Percentiles rank a stretch among this genome's conserved stretches.
phyloP scores from a whole-genome alignment of 2,797 vertebrate species.

The Sebastes minor region DNA sequence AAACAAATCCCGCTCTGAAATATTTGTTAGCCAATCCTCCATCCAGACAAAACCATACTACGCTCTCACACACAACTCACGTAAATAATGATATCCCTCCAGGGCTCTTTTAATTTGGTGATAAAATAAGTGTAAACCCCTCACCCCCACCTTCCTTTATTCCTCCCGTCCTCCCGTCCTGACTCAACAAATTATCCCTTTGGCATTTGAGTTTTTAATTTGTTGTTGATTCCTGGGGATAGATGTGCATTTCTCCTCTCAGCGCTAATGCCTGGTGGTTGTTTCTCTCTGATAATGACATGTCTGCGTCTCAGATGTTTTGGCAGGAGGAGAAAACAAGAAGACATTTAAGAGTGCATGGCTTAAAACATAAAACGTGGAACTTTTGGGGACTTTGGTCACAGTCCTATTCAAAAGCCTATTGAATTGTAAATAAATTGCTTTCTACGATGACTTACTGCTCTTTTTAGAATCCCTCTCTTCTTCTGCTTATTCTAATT shows the following conservation, averaged over 20 bases:
- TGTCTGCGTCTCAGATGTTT: constrained; percentile 11
- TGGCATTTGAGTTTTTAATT: constrained; percentile 72
- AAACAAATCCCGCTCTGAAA: not conserved
- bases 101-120: constrained; percentile 4
- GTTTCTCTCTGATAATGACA: constrained; percentile 27
- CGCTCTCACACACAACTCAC: not conserved
- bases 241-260: constrained; percentile 39
- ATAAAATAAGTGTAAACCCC: constrained; percentile 30
- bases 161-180: constrained; percentile 10
- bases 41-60: not conserved
- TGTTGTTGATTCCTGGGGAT: constrained; percentile 68
- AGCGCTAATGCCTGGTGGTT: constrained; percentile 20
- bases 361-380: not conserved
- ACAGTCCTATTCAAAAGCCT: not conserved
- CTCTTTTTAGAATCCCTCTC: not conserved
- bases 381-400: not conserved
- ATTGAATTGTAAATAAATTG: not conserved
- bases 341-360: constrained; percentile 9
- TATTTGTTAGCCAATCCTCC: not conserved
- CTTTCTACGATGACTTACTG: not conserved
- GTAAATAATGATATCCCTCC: not conserved
- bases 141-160: constrained; percentile 9
- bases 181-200: constrained; percentile 65
- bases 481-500: not conserved
- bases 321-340: not conserved